phyloP scores from a whole-genome alignment of 2,113 vertebrate species.

The Dinomys branickii region DNA sequence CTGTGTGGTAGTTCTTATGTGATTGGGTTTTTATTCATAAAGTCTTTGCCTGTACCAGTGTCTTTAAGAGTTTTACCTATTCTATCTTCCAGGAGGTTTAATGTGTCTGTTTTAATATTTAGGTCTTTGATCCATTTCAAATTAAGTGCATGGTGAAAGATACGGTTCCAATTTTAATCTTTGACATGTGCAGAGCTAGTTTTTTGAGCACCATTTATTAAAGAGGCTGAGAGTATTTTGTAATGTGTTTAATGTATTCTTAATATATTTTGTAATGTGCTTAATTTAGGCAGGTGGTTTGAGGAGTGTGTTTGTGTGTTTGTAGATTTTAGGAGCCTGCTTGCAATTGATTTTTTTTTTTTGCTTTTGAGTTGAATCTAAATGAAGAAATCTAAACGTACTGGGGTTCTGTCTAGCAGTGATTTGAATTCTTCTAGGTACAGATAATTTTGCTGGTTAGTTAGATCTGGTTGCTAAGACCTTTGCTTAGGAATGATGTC shows the following conservation, averaged over 20 bases:
- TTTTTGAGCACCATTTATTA: no score
- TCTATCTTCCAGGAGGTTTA: no score
- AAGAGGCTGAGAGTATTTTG: slow-evolving; percentile 3
- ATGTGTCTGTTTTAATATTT: no score
- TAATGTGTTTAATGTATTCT: slow-evolving; percentile 5
- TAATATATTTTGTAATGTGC: slow-evolving; percentile 12
- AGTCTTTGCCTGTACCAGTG: no score
- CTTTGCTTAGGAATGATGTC: not conserved
- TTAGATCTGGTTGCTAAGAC: slow-evolving; percentile 26
- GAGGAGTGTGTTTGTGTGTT: not conserved
- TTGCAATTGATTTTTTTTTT: not conserved
- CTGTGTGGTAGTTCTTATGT: no score
- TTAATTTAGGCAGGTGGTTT: slow-evolving; percentile 29
- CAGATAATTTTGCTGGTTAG: slow-evolving; percentile 19
- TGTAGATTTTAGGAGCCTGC: not conserved
- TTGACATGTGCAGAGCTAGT: no score
- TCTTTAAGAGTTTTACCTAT: no score
- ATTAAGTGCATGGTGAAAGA: no score
- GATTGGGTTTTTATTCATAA: no score
- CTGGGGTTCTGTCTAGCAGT: not conserved
- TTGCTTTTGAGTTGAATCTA: slow-evolving; percentile 31
- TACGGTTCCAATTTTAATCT: no score
- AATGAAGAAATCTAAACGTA: not conserved
- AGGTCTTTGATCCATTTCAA: no score
- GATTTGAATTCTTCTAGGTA: slow-evolving; percentile 22